Evolutionary conservation across 2,888 invertebrate genomes (phyloP), one percentile per base, ranked within the genome.

Genomic region (Euplagia quadripunctaria): DNA sequence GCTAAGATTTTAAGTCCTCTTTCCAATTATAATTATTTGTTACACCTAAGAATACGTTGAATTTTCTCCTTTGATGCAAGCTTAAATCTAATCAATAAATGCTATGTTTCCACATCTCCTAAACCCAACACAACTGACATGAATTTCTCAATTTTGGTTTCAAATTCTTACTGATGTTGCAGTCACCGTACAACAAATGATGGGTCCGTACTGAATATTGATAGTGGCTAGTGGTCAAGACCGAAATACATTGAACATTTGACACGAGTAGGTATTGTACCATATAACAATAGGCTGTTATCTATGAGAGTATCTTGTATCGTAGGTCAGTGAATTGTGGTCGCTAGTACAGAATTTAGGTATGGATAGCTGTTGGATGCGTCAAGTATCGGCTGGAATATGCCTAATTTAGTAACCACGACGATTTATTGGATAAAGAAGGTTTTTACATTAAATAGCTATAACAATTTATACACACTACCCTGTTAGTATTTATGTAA

Each of bases 261-360:
- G 82, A 78, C 78, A 82, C 71, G 61, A 80, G 76, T 84, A 77
- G 72, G 85, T 74, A 81, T 83, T 83, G 83, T 85, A 68, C 72
- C 51, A 65, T 66, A 68, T 69, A 76, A 81, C 85, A 83, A 85
- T 82, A 58, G 78, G 63, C 75, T 64, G 77, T 85, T 85, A 84
- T 85, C 82, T 79, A 67, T 52, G 70, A 68, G 14, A 31, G 61
- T 61, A 81, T 83, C 84, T 83, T 74, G 77, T 61, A 79, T 80
- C 77, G 70, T 65, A 70, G 80, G 73, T 85, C 76, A 78, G 74
- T 83, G 84, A 83, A 80, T 85, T 81, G 83, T 81, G 71, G 76
- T 63, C 63, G 72, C 67, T 20, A 64, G 66, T 17, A 64, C 64
- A 42, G 64, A 64, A 64, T 61, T 8, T 51, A 11, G 20, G 31